These are phyloP conservation scores for Stenopsyche tienmushanensis DNA, from an alignment of 1,140 invertebrate species.

Conservation along the genomic window DNA sequence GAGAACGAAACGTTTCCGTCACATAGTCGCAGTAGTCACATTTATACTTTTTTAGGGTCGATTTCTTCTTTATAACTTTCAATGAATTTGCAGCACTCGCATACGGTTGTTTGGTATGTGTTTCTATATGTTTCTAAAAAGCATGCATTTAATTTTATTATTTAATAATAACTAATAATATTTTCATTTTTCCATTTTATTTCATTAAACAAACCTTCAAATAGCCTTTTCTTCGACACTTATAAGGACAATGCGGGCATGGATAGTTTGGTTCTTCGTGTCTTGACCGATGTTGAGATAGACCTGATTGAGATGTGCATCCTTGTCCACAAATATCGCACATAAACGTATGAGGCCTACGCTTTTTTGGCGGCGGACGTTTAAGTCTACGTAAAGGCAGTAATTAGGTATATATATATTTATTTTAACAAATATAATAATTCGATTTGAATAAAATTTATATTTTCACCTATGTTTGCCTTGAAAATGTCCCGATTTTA, in stretches of 20 bases:
- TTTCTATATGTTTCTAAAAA: constrained; percentile 32
- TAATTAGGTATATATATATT: no score
- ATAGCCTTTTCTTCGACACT: constrained; percentile 27
- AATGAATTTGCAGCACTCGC: no score
- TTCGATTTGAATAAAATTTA: neutral
- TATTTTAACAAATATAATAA: neutral
- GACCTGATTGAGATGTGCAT: constrained; percentile 30
- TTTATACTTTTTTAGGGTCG: no score
- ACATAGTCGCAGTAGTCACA: neutral
- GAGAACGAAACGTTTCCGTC: neutral
- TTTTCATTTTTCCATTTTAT: no score
- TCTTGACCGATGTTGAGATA: constrained; percentile 22
- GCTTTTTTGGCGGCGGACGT: constrained; percentile 25
- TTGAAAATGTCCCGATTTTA: constrained; percentile 37
- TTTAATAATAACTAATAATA: no score
- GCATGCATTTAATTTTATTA: no score
- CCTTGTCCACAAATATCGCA: constrained; percentile 36
- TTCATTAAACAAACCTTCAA: no score
- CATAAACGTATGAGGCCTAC: constrained; percentile 15
- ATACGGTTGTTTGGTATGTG: constrained; percentile 10
- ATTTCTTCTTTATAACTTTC: no score
- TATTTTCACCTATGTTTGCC: constrained; percentile 31
- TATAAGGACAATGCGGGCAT: constrained; percentile 32
- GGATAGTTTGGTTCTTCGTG: constrained; percentile 23
- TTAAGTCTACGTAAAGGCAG: constrained; percentile 35